A percentile compares a stretch with the other conserved stretches of the same genome.
Conservation (phyloP, 2,888 invertebrate species). For the Cyrtodaria siliqua region DNA sequence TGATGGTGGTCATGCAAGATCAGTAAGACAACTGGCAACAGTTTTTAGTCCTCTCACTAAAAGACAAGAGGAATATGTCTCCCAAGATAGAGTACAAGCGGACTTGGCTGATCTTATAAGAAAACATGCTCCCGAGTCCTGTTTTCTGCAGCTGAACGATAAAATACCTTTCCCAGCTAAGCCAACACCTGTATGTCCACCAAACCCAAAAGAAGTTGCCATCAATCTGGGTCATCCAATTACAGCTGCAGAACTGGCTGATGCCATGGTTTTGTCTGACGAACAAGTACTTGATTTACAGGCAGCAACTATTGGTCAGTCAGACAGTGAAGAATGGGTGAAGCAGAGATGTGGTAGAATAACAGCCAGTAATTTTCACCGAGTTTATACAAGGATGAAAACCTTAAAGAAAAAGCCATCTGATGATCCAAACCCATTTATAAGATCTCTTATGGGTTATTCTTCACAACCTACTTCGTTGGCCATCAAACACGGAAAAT, state of each 20-base stretch:
- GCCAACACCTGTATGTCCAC: constrained; percentile 12
- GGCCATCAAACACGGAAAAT: constrained; percentile 16
- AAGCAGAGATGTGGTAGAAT: constrained; percentile 11
- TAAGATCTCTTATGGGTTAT: constrained; percentile 7
- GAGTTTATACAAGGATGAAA: background rate
- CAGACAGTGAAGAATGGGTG: constrained; percentile 5
- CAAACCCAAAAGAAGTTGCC: constrained; percentile 14
- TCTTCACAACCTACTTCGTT: background rate
- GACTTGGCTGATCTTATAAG: constrained; percentile 11
- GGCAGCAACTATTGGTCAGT: constrained; percentile 6
- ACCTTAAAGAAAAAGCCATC: background rate
- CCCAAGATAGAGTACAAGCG: background rate
- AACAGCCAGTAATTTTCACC: constrained; percentile 17
- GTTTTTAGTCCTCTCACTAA: constrained; percentile 9
- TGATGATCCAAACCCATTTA: constrained; percentile 6
- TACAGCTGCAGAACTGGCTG: constrained; percentile 15
- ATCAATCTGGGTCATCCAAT: constrained; percentile 14
- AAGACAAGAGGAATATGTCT: constrained; percentile 8
- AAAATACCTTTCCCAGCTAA: constrained; percentile 3
- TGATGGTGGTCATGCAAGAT: constrained; percentile 15
- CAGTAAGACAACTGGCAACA: constrained; percentile 15
- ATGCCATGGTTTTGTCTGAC: constrained; percentile 11
- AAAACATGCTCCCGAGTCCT: constrained; percentile 6
- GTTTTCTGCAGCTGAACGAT: constrained; percentile 7
- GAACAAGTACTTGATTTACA: background rate